A percentile compares a stretch with the other conserved stretches of the same genome.
Evolutionary conservation across 2,888 invertebrate species (phyloP).

Genomic region (Brachycybe producta): DNA sequence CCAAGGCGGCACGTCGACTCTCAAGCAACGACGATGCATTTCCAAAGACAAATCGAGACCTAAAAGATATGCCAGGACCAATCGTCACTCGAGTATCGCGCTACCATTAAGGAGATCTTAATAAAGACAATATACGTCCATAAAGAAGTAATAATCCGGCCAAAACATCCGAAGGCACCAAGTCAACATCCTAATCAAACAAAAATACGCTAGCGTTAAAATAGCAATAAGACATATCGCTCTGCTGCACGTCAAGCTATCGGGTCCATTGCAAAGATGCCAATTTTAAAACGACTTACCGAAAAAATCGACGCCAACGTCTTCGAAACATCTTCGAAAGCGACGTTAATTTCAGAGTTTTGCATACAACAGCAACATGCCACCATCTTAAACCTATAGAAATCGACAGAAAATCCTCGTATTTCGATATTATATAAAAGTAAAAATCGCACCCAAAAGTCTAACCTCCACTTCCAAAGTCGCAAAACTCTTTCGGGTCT

Average conservation of each 20-base stretch:
- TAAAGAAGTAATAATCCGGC: constrained; percentile 74
- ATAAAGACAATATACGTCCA: constrained; percentile 16
- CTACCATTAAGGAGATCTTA: too few species aligned
- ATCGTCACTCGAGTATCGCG: too few species aligned
- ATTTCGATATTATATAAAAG: background rate
- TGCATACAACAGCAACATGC: constrained; percentile 26
- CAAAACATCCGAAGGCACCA: constrained; percentile 76
- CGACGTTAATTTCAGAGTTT: constrained; percentile 24
- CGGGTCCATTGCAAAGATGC: too few species aligned
- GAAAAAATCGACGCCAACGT: constrained; percentile 61
- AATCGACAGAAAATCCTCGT: background rate
- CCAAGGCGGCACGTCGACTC: constrained; percentile 41
- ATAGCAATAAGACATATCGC: constrained; percentile 7
- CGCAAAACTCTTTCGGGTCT: background rate
- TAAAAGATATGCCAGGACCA: background rate
- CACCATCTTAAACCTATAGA: constrained; percentile 4
- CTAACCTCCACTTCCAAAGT: constrained; percentile 5
- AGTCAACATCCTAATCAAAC: constrained; percentile 52
- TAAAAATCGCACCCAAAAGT: background rate
- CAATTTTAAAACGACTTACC: constrained; percentile 24
- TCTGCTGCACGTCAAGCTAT: background rate
- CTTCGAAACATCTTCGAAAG: constrained; percentile 38
- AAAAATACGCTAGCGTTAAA: background rate
- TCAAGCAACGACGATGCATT: too few species aligned
- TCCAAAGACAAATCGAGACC: background rate